Conservation (phyloP, 2,888 invertebrate species). For the Tethea ocularis region DNA sequence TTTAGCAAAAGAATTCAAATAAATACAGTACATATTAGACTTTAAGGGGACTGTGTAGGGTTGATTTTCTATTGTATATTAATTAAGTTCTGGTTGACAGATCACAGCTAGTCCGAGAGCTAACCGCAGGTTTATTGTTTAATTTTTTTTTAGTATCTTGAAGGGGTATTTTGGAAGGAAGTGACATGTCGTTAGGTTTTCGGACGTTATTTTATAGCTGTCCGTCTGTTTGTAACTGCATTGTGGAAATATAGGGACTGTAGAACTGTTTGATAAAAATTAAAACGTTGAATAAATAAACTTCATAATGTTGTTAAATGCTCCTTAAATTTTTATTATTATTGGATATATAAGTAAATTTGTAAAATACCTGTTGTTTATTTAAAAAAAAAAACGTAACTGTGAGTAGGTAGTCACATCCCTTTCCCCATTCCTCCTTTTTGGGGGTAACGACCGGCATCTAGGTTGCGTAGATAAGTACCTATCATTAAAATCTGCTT, state of each 20-base stretch:
- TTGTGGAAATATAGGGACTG: constrained; percentile 5
- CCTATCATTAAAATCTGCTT: too few relatives aligned
- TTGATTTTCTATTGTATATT: constrained; percentile 16
- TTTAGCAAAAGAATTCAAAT: background rate
- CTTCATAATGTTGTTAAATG: too few relatives aligned
- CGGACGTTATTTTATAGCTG: constrained; percentile 64
- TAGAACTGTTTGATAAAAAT: too few relatives aligned
- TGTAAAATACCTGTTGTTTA: too few relatives aligned
- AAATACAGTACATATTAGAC: background rate
- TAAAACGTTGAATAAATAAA: background rate
- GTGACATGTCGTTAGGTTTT: constrained; percentile 71
- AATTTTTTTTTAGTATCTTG: constrained; percentile 58
- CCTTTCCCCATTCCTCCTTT: too few relatives aligned
- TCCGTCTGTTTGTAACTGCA: constrained; percentile 37
- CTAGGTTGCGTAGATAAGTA: too few relatives aligned
- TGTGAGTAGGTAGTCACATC: too few relatives aligned
- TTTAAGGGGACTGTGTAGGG: constrained; percentile 11
- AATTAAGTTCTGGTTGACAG: constrained; percentile 43
- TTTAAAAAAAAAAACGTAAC: too few relatives aligned
- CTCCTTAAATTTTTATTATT: too few relatives aligned
- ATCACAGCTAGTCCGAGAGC: constrained; percentile 37
- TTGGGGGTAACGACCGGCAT: too few relatives aligned
- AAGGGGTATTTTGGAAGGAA: constrained; percentile 60
- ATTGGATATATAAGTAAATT: too few relatives aligned
- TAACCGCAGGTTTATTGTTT: constrained; percentile 48